phyloP scores from a whole-genome alignment of 1,140 invertebrate genomes.

The Bombus soroeensis region DNA sequence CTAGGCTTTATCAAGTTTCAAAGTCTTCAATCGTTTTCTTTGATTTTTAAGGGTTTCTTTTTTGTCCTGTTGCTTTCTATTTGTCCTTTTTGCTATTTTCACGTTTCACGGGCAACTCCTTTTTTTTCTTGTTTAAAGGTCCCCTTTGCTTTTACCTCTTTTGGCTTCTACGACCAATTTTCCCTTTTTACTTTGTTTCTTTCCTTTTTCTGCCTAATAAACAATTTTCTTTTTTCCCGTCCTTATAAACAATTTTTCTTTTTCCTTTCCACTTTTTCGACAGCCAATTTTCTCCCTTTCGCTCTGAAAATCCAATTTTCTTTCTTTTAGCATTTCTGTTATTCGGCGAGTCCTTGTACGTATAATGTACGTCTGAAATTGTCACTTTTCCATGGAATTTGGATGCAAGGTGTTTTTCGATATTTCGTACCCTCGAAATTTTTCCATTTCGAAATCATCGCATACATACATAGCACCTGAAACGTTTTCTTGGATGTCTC shows the following conservation, averaged over 20 bases:
- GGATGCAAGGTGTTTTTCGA: too few relatives aligned
- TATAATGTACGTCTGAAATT: too few relatives aligned
- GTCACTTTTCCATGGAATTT: not conserved
- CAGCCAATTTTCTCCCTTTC: too few relatives aligned
- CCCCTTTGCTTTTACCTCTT: too few relatives aligned
- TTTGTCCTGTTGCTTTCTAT: not conserved
- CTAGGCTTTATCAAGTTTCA: not conserved
- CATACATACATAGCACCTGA: too few relatives aligned
- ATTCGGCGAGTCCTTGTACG: too few relatives aligned
- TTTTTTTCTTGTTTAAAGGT: not conserved
- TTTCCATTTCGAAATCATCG: not conserved
- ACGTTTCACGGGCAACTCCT: not conserved
- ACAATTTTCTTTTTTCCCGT: not conserved
- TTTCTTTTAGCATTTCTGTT: too few relatives aligned
- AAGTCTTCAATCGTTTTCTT: not conserved
- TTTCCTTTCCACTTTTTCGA: not conserved
- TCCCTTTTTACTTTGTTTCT: not conserved
- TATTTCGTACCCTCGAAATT: not conserved
- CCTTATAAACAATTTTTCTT: not conserved
- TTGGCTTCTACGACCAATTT: not conserved
- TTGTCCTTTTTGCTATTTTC: not conserved
- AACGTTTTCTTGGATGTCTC: too few relatives aligned
- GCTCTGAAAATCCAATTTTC: too few relatives aligned
- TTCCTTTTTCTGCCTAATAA: not conserved
- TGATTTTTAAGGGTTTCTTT: not conserved